Conservation (phyloP, 2,113 vertebrate genomes). For the Peromyscus polionotus region DNA sequence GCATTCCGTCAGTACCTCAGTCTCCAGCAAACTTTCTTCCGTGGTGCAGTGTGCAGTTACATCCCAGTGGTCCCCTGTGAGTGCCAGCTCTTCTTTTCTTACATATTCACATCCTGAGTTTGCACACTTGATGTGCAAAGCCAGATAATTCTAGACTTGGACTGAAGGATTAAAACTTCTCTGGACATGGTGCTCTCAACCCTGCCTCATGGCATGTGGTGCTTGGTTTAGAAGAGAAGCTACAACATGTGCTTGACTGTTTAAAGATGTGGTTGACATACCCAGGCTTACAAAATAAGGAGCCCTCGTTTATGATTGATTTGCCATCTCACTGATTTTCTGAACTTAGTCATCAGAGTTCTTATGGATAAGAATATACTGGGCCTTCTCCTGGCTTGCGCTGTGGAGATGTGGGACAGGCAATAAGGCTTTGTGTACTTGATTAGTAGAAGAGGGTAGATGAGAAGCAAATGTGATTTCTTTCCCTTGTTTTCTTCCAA, state of each 20-base stretch:
- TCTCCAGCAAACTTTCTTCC: not conserved
- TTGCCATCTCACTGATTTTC: not conserved
- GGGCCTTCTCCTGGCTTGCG: not conserved
- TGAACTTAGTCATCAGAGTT: not conserved
- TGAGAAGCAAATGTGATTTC: not conserved
- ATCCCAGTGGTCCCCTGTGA: not conserved
- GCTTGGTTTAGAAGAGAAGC: fast-evolving
- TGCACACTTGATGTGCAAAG: not conserved
- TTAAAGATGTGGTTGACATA: too few species aligned
- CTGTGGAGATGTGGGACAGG: not conserved
- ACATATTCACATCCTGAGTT: not conserved
- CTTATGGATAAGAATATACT: not conserved
- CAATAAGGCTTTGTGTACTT: not conserved
- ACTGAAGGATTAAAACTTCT: not conserved
- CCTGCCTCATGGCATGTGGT: not conserved
- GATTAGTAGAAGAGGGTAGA: not conserved
- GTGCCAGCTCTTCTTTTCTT: not conserved
- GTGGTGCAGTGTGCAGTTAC: not conserved
- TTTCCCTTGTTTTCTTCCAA: constrained; percentile 17
- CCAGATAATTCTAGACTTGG: not conserved
- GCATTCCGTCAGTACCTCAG: not conserved
- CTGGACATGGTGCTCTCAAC: not conserved
- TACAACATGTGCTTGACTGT: fast-evolving
- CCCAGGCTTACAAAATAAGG: not conserved
- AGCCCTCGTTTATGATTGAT: fast-evolving